Evolutionary conservation across 1,140 invertebrate species (phyloP).

Genomic region (Drepana arcuata): DNA sequence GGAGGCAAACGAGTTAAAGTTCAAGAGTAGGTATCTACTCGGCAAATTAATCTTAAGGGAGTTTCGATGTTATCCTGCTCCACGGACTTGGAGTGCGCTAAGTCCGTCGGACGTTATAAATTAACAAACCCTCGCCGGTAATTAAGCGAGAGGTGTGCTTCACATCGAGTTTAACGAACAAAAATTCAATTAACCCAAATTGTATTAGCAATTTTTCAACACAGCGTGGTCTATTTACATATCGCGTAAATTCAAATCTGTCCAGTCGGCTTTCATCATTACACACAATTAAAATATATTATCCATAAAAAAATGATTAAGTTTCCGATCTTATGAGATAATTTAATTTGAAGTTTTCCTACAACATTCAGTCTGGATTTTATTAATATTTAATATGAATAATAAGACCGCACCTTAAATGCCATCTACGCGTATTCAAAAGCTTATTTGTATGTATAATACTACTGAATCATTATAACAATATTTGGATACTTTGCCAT

Average conservation of each 20-base stretch:
- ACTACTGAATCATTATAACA: too few relatives aligned
- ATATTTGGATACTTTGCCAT: too few relatives aligned
- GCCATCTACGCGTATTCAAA: too few relatives aligned
- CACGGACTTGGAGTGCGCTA: conserved; percentile 42
- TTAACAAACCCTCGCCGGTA: conserved; percentile 61
- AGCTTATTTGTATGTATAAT: too few relatives aligned
- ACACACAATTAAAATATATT: too few relatives aligned
- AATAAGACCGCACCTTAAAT: too few relatives aligned
- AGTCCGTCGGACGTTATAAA: conserved; percentile 58
- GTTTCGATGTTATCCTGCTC: conserved; percentile 63
- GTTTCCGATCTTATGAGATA: too few relatives aligned
- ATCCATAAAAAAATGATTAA: too few relatives aligned
- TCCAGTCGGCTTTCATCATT: conserved; percentile 16
- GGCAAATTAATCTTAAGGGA: conserved; percentile 70
- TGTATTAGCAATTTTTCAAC: conserved; percentile 46
- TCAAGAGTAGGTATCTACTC: conserved; percentile 48
- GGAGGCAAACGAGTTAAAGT: conserved; percentile 66
- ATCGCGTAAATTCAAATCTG: conserved; percentile 40
- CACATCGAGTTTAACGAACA: conserved; percentile 53
- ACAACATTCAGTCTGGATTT: too few relatives aligned
- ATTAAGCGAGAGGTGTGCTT: conserved; percentile 59
- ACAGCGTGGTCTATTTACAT: conserved; percentile 35
- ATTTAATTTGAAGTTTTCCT: too few relatives aligned
- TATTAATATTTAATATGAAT: too few relatives aligned
- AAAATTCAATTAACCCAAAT: conserved; percentile 63